phyloP scores from a whole-genome alignment of 2,113 vertebrate genomes.

The Oriolus oriolus region DNA sequence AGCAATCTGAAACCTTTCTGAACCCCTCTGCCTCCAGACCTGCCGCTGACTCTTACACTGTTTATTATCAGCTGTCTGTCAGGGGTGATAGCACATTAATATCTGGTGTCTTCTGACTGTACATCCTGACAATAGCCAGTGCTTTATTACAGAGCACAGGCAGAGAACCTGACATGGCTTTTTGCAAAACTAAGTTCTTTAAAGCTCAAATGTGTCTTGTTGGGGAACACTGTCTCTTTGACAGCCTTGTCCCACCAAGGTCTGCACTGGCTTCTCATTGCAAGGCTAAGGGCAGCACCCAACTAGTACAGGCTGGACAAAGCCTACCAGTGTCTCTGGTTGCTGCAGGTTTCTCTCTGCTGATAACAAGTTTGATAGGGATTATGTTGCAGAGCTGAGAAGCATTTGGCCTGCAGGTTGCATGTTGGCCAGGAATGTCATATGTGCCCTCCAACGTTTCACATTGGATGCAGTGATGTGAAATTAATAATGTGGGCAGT shows the following conservation, averaged over 20 bases:
- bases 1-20: background rate
- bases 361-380: background rate
- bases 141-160: background rate
- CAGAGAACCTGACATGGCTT: background rate
- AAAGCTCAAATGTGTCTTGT: background rate
- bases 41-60: background rate
- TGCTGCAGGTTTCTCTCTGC: background rate
- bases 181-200: background rate
- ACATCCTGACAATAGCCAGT: background rate
- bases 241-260: background rate
- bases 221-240: background rate
- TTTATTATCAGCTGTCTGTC: background rate
- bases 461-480: background rate
- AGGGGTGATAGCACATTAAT: background rate
- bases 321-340: background rate
- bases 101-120: background rate
- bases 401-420: background rate
- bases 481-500: background rate
- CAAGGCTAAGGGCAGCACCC: background rate
- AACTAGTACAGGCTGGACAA: background rate
- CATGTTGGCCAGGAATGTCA: background rate
- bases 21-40: background rate
- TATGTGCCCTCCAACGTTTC: accelerated
- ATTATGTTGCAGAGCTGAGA: background rate
- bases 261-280: accelerated